Conservation (phyloP, 1,140 invertebrate genomes). For the Globodera ellingtonae region DNA sequence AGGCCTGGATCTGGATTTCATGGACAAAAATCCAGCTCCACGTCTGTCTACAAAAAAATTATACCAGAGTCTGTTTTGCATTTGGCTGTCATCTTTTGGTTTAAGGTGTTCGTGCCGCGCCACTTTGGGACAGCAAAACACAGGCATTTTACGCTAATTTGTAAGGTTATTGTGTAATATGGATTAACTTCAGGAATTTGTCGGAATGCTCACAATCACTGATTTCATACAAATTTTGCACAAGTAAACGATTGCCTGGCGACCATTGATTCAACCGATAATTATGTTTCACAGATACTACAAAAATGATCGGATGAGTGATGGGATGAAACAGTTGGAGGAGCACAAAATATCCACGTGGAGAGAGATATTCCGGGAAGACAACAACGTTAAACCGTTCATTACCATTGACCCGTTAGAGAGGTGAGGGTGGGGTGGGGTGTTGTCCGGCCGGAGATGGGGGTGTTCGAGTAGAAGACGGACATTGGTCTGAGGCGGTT, state of each 20-base stretch:
- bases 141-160: constrained; percentile 63
- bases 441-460: neutral
- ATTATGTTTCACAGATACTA: constrained; percentile 54
- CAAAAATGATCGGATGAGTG: constrained; percentile 50
- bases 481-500: too few relatives aligned
- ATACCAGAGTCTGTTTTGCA: neutral
- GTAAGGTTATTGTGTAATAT: too few relatives aligned
- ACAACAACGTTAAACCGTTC: constrained; percentile 55
- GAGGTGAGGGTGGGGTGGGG: constrained; percentile 34
- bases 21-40: too few relatives aligned
- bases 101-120: constrained; percentile 94
- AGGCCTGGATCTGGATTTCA: too few relatives aligned
- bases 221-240: constrained; percentile 93
- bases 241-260: constrained; percentile 44
- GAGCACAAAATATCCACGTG: constrained; percentile 95
- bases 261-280: neutral
- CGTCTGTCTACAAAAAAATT: too few relatives aligned
- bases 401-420: constrained; percentile 61
- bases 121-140: constrained; percentile 88
- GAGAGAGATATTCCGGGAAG: constrained; percentile 70
- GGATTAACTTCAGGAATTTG: constrained; percentile 74
- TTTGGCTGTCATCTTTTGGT: constrained; percentile 77
- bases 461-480: too few relatives aligned
- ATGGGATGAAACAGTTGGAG: constrained; percentile 77
- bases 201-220: constrained; percentile 96